Conservation (phyloP, 2,888 invertebrate genomes). For the Papilio protenor region DNA sequence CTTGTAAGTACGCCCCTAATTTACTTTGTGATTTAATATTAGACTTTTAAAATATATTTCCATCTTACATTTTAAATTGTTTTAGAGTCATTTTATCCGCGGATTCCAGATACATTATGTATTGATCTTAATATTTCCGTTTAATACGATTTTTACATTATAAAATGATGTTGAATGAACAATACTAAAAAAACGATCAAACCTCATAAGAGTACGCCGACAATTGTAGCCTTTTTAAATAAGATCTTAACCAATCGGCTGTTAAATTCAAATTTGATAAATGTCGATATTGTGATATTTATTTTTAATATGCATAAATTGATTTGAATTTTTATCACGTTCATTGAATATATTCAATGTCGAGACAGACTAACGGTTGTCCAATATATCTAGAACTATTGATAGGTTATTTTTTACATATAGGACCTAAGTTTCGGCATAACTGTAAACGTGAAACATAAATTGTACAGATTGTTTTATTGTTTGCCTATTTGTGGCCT, state of each 20-base stretch:
- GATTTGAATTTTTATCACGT: conserved; percentile 69
- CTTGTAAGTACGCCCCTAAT: conserved; percentile 40
- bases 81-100: neutral
- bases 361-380: conserved; percentile 70
- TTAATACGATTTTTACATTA: neutral
- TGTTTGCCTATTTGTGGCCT: neutral
- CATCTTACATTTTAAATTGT: conserved; percentile 6
- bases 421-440: conserved; percentile 39
- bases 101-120: neutral
- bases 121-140: neutral
- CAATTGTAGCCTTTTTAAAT: neutral
- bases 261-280: neutral
- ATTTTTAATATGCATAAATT: conserved; percentile 54
- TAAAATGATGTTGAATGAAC: too few species aligned
- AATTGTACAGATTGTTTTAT: conserved; percentile 15
- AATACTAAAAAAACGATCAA: neutral
- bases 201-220: neutral
- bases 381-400: conserved; percentile 65
- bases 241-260: neutral
- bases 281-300: conserved; percentile 48
- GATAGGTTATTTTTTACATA: conserved; percentile 62
- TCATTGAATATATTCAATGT: conserved; percentile 61
- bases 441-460: conserved; percentile 41
- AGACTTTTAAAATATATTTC: conserved; percentile 34
- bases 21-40: conserved; percentile 43